Evolutionary conservation across 2,888 invertebrate genomes (phyloP), one percentile per base, ranked within the genome.

Genomic region (Lapara coniferarum): DNA sequence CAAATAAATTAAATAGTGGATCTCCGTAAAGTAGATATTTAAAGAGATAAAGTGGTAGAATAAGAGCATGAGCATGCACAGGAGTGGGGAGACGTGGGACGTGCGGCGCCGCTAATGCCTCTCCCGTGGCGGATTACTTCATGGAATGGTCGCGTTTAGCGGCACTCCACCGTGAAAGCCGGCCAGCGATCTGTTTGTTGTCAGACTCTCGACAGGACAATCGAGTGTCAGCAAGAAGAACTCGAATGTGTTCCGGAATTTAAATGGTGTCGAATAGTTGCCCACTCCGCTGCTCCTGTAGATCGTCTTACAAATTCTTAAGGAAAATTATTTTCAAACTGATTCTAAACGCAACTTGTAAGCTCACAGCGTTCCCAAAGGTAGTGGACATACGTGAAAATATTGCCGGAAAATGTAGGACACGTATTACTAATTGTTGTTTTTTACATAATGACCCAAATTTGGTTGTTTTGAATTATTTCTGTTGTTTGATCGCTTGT

Each of bases 91-190:
- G 44, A 53, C 53, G 53, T n/a, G 53, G 37, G 53, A 71, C 74
- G 75, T 71, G 74, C 72, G 72, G 73, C 74, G 71, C 81, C 68
- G 81, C 86, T 91, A 91, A 91, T 89, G 85, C 90, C 86, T 76
- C 85, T 84, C 84, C 71, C 81, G 85, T 86, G 85, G 85, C 83
- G 89, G 91, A 91, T 91, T 91, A 91, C 85, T 86, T 85, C 86
- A 84, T 89, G 87, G 84, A 89, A 86, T 87, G 86, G 88, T 88
- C 83, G 84, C 85, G 86, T 86, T 89, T 87, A 89, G 83, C 84
- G 84, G 83, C 88, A 86, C 85, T 86, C 82, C 82, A 77, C 81
- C 85, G 87, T 86, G 82, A 88, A 89, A 88, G 89, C 89, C 84
- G 78, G 77, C 78, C 84, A 84, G 81, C 85, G 86, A 90, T 89